Percentiles rank a stretch among this genome's conserved stretches.
Evolutionary conservation across 2,113 vertebrate species (phyloP).

Genomic region (Myiozetetes cayanensis): DNA sequence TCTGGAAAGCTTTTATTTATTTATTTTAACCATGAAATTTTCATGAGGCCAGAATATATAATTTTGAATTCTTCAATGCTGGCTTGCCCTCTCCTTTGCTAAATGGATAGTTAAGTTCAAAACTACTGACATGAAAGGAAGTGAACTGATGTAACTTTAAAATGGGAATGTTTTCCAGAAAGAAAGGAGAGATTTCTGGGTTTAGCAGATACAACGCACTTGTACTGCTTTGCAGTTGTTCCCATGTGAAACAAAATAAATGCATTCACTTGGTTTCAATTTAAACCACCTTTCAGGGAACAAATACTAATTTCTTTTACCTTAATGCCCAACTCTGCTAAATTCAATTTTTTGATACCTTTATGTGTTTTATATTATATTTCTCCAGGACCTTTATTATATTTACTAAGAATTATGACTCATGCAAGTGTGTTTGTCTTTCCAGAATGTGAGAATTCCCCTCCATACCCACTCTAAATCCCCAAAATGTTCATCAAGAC

Average conservation of each 20-base stretch:
- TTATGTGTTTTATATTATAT: background rate
- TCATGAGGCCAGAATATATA: background rate
- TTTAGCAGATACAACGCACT: background rate
- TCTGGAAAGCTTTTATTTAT: slow-evolving; percentile 27
- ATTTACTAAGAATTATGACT: background rate
- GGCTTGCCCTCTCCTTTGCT: background rate
- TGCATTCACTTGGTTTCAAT: background rate
- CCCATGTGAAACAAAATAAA: background rate
- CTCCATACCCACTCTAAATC: background rate
- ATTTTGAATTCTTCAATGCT: background rate
- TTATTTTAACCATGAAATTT: slow-evolving; percentile 16
- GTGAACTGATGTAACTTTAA: background rate
- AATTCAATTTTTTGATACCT: background rate
- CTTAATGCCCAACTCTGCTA: background rate
- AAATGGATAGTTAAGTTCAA: background rate
- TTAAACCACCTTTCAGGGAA: background rate
- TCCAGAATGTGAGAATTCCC: background rate
- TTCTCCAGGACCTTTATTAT: background rate
- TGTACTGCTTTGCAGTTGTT: background rate
- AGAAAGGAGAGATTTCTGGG: background rate
- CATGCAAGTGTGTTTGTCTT: background rate
- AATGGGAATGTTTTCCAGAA: background rate
- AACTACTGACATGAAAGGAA: background rate
- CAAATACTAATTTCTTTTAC: background rate
- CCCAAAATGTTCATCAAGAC: background rate